A percentile compares a stretch with the other conserved stretches of the same genome.
These are phyloP conservation scores for Halictus ligatus DNA, from an alignment of 2,888 invertebrate species.

Conservation along the genomic window DNA sequence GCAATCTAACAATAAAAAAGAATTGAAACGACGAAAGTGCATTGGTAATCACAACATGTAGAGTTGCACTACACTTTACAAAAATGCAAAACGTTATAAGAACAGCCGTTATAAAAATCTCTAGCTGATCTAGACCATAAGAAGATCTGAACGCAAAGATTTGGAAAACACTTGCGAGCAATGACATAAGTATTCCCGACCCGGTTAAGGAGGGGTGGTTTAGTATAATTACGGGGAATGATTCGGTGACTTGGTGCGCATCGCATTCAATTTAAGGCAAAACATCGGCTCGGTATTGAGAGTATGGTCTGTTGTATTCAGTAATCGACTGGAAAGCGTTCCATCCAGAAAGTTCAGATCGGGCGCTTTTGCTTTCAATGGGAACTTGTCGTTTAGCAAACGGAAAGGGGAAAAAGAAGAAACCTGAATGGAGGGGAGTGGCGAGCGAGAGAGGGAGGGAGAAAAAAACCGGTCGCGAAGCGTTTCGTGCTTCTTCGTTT, in stretches of 20 bases:
- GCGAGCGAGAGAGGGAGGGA: not conserved
- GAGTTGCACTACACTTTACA: too few species aligned
- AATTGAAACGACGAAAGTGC: too few species aligned
- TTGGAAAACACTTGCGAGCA: not conserved
- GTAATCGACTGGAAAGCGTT: slow-evolving; percentile 48
- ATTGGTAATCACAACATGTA: too few species aligned
- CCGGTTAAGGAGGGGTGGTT: not conserved
- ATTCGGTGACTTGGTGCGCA: not conserved
- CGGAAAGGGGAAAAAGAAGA: not conserved
- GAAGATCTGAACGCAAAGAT: not conserved
- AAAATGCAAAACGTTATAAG: too few species aligned
- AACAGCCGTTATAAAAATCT: not conserved
- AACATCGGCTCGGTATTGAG: slow-evolving; percentile 15
- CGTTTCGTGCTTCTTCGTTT: slow-evolving; percentile 23
- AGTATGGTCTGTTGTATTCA: slow-evolving; percentile 28
- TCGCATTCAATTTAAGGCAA: slow-evolving; percentile 11
- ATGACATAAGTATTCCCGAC: not conserved
- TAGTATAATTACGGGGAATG: not conserved
- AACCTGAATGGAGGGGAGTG: not conserved
- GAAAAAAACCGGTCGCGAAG: not conserved
- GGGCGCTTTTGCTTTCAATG: slow-evolving; percentile 27
- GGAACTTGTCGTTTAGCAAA: slow-evolving; percentile 19
- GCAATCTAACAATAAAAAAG: too few species aligned
- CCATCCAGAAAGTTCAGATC: slow-evolving; percentile 32
- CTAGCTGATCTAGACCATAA: not conserved